These are phyloP conservation scores for Oscheius sp. DNA, from an alignment of 2,888 invertebrate genomes.

Conservation along the genomic window DNA sequence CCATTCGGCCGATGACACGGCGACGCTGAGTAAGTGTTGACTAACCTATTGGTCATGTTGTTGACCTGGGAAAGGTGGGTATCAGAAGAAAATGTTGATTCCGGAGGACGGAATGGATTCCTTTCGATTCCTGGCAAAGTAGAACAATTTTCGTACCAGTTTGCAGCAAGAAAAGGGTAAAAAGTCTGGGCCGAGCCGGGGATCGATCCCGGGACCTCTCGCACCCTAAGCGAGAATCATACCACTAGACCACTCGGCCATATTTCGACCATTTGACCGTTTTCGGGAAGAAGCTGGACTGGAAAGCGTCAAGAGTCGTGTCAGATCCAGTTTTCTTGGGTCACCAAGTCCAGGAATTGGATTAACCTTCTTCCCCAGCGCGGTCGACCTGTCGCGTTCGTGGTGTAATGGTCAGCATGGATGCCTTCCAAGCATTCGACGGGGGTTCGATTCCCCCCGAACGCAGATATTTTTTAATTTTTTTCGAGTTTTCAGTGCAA, in stretches of 20 bases:
- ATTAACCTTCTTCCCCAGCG: too few species aligned
- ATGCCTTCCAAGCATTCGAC: constrained; percentile 59
- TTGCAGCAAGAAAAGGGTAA: neutral
- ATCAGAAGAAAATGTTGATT: too few species aligned
- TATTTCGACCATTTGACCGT: too few species aligned
- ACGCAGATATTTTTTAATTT: too few species aligned
- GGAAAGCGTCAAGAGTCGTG: neutral
- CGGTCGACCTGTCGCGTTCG: constrained; percentile 31
- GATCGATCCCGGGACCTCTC: constrained; percentile 29
- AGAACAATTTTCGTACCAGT: too few species aligned
- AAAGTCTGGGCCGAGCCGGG: constrained; percentile 16
- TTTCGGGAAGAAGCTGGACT: too few species aligned
- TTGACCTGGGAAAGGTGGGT: too few species aligned
- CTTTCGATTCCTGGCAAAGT: too few species aligned
- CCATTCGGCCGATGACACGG: constrained; percentile 13
- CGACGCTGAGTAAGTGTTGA: too few species aligned
- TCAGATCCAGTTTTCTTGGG: neutral
- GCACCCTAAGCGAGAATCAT: constrained; percentile 29
- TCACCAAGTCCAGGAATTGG: neutral
- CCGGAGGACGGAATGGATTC: too few species aligned
- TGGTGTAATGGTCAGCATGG: constrained; percentile 57
- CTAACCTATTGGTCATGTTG: too few species aligned
- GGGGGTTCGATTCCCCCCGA: constrained; percentile 56
- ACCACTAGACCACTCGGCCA: constrained; percentile 28
- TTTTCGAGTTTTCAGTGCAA: too few species aligned